Evolutionary conservation across 2,888 invertebrate species (phyloP), one percentile per base, ranked within the genome.

Genomic region (Euzetes globulus): DNA sequence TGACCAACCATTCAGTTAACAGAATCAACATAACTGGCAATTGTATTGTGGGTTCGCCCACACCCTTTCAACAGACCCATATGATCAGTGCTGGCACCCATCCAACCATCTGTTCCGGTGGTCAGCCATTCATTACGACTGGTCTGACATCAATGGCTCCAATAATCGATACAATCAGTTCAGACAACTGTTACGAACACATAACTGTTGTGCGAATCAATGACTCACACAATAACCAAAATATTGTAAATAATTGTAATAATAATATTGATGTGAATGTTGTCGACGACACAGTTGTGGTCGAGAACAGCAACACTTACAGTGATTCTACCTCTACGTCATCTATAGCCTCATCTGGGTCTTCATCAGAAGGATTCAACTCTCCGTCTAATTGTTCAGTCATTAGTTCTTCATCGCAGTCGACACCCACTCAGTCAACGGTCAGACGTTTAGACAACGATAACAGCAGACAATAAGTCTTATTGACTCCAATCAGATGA

Each of bases 161-260:
- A 5, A 71, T 71, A 22, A 47, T 71, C 4, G 71, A 71, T 25
- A 45, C 71, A 17, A 47, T 71, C 19, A 47, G 45, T 19, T 71
- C 71, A 2, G 71, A 71, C 50, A 19, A 19, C n/a, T 47, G 50
- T 50, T 71, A 71, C 25, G 71, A 71, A 47, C 71, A 71, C 47
- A 71, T 71, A 3, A 71, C 71, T 47, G 25, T 71, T 13, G 45
- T 71, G 4, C 45, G 71, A 6, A 71, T 71, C 17, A 50, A 50
- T 33, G 68, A 29, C n/a, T 15, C 29, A 19, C 19, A 19, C 29
- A 68, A 33, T 68, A 19, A 33, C n/a, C 5, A 68, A 33, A 45
- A 27, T 41, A 68, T 13, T 33, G 17, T 19, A 13, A 63, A 52
- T 52, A 52, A 11, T 19, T 11, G 6, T 25, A 6, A 15, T 58